A percentile compares a stretch with the other conserved stretches of the same genome.
These are phyloP conservation scores for Eristalinus aeneus DNA, from an alignment of 2,888 invertebrate species.

Conservation along the genomic window DNA sequence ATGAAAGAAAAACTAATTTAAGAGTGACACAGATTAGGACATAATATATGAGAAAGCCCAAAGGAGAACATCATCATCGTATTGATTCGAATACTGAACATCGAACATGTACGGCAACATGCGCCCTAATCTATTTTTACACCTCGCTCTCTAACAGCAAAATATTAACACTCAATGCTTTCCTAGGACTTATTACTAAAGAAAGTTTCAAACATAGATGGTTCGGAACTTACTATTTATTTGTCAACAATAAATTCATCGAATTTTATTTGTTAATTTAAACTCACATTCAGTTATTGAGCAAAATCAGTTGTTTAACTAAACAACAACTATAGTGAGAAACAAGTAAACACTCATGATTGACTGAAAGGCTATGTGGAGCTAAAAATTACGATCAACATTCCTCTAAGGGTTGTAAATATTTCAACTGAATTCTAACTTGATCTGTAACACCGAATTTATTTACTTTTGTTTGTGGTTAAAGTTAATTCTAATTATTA, in stretches of 20 bases:
- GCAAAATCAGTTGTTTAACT: not conserved
- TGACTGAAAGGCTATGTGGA: not conserved
- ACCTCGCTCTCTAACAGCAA: no score
- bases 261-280: not conserved
- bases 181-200: not conserved
- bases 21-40: constrained; percentile 16
- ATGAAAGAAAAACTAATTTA: not conserved
- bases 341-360: no score
- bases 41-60: not conserved
- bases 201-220: not conserved
- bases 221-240: no score
- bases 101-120: not conserved
- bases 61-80: not conserved
- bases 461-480: not conserved
- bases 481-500: not conserved
- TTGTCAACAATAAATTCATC: not conserved
- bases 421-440: not conserved
- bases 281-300: not conserved
- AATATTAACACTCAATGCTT: not conserved
- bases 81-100: not conserved
- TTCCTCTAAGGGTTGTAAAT: not conserved
- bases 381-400: not conserved
- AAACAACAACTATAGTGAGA: not conserved
- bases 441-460: not conserved
- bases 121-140: no score